A percentile compares a stretch with the other conserved stretches of the same genome.
phyloP scores from a whole-genome alignment of 2,113 vertebrate genomes.

The Sceloporus undulatus region DNA sequence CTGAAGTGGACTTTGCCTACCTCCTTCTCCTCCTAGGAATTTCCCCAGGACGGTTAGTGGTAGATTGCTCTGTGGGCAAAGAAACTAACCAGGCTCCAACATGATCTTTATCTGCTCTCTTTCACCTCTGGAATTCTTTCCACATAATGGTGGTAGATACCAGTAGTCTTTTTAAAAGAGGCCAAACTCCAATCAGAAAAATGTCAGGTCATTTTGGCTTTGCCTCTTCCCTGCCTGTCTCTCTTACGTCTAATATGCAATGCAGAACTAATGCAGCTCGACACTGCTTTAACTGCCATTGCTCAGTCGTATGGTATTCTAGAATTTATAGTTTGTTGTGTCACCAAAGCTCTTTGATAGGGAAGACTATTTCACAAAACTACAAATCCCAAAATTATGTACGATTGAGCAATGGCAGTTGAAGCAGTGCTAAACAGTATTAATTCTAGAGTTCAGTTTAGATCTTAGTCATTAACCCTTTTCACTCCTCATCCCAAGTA shows the following conservation, averaged over 20 bases:
- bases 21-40: background rate
- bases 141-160: background rate
- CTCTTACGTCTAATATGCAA: background rate
- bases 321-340: too few species aligned
- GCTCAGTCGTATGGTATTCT: too few species aligned
- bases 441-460: too few species aligned
- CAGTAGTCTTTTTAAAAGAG: background rate
- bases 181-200: background rate
- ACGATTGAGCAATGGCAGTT: too few species aligned
- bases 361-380: too few species aligned
- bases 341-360: too few species aligned
- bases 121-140: background rate
- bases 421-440: too few species aligned
- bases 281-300: too few species aligned
- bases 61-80: background rate
- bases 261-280: too few species aligned
- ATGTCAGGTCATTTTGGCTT: too few species aligned
- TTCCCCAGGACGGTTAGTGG: background rate
- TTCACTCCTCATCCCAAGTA: background rate
- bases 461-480: background rate
- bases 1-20: too few species aligned
- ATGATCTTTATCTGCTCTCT: background rate
- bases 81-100: background rate
- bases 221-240: background rate
- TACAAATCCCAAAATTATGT: too few species aligned